phyloP scores from a whole-genome alignment of 2,113 vertebrate species.

The Podocnemis expansa region DNA sequence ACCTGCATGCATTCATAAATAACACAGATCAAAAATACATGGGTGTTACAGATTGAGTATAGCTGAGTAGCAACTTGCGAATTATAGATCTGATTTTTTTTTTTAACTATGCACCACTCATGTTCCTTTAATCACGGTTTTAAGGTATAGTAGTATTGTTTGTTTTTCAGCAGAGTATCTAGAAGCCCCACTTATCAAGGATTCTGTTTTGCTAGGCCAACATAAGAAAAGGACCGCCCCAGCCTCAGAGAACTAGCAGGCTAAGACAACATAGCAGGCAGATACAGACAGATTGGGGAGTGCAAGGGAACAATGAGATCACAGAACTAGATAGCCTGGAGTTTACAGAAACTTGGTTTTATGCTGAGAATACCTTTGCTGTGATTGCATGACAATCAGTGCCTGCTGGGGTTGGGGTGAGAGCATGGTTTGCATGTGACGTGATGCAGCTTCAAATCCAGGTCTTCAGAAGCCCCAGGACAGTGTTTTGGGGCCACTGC shows the following conservation, averaged over 20 bases:
- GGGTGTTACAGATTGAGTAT: background rate
- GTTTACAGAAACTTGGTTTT: background rate
- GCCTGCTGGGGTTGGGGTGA: background rate
- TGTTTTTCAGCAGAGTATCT: background rate
- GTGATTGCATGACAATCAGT: rapidly evolving
- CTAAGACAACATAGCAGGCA: background rate
- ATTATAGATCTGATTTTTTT: background rate
- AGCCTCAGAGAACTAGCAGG: background rate
- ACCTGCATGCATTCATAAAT: background rate
- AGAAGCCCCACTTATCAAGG: background rate
- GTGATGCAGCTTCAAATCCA: background rate
- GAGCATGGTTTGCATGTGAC: background rate
- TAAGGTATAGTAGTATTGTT: background rate
- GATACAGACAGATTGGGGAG: background rate
- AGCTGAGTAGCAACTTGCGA: background rate
- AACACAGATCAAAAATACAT: rapidly evolving
- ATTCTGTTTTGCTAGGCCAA: background rate
- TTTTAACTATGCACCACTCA: background rate
- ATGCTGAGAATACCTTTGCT: background rate
- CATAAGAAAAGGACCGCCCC: background rate
- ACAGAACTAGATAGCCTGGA: background rate
- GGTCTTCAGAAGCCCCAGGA: background rate
- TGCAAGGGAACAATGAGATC: background rate
- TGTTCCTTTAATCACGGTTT: background rate
- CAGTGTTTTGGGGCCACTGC: background rate